phyloP scores from a whole-genome alignment of 1,140 invertebrate species.

The Drosophila lacteicornis region DNA sequence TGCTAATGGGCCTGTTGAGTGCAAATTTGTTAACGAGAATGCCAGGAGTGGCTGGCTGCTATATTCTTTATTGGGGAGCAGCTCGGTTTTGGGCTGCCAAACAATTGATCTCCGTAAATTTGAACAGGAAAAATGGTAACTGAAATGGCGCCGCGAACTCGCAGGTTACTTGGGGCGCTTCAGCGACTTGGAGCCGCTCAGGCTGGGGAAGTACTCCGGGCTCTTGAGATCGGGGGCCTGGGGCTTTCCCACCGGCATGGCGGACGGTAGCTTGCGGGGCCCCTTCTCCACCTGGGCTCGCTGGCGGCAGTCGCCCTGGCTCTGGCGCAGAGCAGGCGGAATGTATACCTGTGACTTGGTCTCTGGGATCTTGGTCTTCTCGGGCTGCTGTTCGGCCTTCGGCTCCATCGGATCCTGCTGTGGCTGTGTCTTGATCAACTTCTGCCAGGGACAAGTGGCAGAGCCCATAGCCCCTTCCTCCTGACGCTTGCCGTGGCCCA shows the following conservation, averaged over 20 bases:
- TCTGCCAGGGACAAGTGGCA: slow-evolving; percentile 55
- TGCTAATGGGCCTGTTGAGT: slow-evolving; percentile 51
- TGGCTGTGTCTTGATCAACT: background rate
- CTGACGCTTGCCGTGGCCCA: slow-evolving; percentile 23
- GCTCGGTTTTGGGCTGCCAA: background rate
- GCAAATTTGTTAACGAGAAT: slow-evolving; percentile 48
- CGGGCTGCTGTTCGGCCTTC: background rate
- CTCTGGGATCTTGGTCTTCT: background rate
- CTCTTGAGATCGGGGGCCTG: slow-evolving; percentile 68
- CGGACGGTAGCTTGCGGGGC: slow-evolving; percentile 7
- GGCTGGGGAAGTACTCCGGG: slow-evolving; percentile 57
- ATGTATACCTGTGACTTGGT: slow-evolving; percentile 49
- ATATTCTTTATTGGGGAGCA: slow-evolving; percentile 22
- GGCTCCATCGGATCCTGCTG: background rate
- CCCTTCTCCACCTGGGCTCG: slow-evolving; percentile 2
- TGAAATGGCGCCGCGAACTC: background rate
- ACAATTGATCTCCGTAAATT: slow-evolving; percentile 42
- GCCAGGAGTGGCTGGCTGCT: background rate
- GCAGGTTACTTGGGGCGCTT: slow-evolving; percentile 59
- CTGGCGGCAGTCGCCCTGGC: slow-evolving; percentile 40
- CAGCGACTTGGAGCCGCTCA: slow-evolving; percentile 20
- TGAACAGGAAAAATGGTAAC: slow-evolving; percentile 27
- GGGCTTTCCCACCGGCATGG: slow-evolving; percentile 9
- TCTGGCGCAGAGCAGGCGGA: slow-evolving; percentile 69
- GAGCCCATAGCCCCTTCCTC: slow-evolving; percentile 4